These are phyloP conservation scores for Oedothorax gibbosus DNA, from an alignment of 1,140 invertebrate genomes.

Conservation along the genomic window DNA sequence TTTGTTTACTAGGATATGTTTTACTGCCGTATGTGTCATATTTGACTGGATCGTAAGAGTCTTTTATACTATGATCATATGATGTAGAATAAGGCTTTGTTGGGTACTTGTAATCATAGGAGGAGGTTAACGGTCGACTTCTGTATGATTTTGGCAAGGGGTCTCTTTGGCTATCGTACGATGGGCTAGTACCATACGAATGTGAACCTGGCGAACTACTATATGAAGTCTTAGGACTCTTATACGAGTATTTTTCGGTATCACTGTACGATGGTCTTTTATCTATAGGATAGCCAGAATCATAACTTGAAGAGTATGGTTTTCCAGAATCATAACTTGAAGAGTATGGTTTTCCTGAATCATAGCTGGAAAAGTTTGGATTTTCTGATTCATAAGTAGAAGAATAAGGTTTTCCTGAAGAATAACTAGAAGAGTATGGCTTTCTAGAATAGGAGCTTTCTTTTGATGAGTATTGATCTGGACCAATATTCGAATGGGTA, in stretches of 20 bases:
- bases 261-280: neutral
- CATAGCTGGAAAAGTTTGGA: too few species aligned
- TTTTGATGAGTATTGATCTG: neutral
- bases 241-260: neutral
- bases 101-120: neutral
- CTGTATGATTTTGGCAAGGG: too few species aligned
- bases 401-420: neutral
- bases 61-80: neutral
- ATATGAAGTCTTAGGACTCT: neutral
- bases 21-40: neutral
- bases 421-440: neutral
- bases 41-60: neutral
- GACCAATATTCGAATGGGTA: neutral
- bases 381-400: neutral
- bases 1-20: neutral
- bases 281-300: neutral
- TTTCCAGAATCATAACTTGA: slow-evolving; percentile 4
- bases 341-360: neutral
- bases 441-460: neutral
- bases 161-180: neutral
- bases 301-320: slow-evolving; percentile 5
- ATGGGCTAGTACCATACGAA: neutral
- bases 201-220: neutral
- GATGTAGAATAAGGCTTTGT: neutral
- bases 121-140: neutral